These are phyloP conservation scores for Tetramorium alpestre DNA, from an alignment of 1,140 invertebrate genomes.

Conservation along the genomic window DNA sequence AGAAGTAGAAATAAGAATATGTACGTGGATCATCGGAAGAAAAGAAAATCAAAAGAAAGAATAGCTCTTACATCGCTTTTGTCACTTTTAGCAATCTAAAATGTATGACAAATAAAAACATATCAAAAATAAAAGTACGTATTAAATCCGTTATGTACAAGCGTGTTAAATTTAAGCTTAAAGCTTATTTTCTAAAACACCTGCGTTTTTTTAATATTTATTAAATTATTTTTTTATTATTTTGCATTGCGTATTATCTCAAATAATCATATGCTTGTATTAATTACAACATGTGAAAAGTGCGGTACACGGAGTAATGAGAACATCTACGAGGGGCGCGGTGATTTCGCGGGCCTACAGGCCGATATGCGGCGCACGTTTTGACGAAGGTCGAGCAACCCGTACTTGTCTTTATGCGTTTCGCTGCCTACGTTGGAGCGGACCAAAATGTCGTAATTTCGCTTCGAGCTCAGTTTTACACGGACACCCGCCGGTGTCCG, in stretches of 20 bases:
- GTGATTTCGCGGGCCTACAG: constrained; percentile 15
- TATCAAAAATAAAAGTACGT: neutral
- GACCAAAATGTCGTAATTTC: constrained; percentile 81
- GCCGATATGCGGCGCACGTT: constrained; percentile 46
- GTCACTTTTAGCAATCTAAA: neutral
- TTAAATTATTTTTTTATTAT: neutral
- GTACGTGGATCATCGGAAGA: too few species aligned
- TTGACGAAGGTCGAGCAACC: constrained; percentile 57
- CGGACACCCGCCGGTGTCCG: constrained; percentile 45
- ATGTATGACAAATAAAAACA: neutral
- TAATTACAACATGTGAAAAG: neutral
- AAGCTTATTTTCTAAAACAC: neutral
- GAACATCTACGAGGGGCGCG: constrained; percentile 9
- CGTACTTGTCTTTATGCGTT: constrained; percentile 70
- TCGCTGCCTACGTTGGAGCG: constrained; percentile 56
- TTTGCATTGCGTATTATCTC: neutral
- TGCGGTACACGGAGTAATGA: neutral
- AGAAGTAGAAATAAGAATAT: neutral
- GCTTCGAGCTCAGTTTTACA: constrained; percentile 77
- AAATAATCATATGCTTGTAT: neutral
- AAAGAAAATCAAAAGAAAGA: too few species aligned
- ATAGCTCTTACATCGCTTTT: neutral
- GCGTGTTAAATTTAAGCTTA: neutral
- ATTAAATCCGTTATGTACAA: neutral
- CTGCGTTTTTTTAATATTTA: neutral